Evolutionary conservation across 2,797 vertebrate species (phyloP), one percentile per base, ranked within the genome.

Genomic region (Podarcis lilfordi): DNA sequence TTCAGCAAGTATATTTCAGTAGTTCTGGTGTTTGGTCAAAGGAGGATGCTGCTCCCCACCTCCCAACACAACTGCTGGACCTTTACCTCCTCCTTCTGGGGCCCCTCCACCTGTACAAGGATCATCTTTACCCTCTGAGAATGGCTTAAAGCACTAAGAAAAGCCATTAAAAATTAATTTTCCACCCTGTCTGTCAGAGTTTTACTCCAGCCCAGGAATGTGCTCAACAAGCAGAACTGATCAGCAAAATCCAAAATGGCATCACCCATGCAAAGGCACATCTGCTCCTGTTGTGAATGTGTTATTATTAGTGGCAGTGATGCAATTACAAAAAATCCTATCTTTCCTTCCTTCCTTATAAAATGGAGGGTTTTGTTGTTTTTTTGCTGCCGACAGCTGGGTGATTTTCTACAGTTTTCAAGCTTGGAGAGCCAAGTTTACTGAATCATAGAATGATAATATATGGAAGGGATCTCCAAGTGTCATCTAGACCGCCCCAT

Each of bases 121-220:
- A 91, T 93, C 92, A 88, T 90, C 10, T 96, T 93, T 91, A 64
- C 83, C 87, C 89, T 90, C 90, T 91, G 87, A 91, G 88, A 93
- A 94, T 84, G 90, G 91, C 91, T 95, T 93, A 92, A 55, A 95
- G 85, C 55, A 4, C 91, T 93, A 95, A 95, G 94, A 95, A 96
- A 95, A 92, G 88, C 91, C 95, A 94, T 95, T 95, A 94, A 91
- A 96, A 96, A 96, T 96, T 94, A 95, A 96, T 95, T 96, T 95
- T 93, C 94, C 92, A 93, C 50, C 21, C 93, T 95, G 95, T 94
- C 93, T 96, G 89, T 90, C 89, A 94, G 93, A 68, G 89, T 91
- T 93, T 43, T 89, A 88, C 93, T 88, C 89, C 89, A 89, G 85
- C 85, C 79, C 86, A 89, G 92, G 91, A 93, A 94, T 68, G 0